A percentile compares a stretch with the other conserved stretches of the same genome.
These are phyloP conservation scores for Neomorphus geoffroyi DNA, from an alignment of 2,797 vertebrate species.

Conservation along the genomic window DNA sequence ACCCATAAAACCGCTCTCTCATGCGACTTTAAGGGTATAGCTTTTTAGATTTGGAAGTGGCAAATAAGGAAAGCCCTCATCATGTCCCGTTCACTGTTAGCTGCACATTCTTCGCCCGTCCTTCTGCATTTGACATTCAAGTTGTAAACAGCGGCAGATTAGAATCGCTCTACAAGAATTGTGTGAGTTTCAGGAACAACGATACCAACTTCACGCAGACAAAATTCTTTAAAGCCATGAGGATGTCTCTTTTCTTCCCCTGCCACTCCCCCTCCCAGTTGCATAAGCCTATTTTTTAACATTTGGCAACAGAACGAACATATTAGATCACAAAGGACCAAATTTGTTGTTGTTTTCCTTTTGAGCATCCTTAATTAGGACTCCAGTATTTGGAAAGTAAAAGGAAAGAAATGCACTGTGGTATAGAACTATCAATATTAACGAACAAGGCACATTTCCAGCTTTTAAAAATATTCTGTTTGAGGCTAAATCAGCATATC, in stretches of 20 bases:
- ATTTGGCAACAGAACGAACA: neutral
- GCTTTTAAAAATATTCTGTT: slow-evolving; percentile 45
- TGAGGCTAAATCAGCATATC: slow-evolving; percentile 31
- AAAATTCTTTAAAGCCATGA: neutral
- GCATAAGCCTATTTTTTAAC: slow-evolving; percentile 46
- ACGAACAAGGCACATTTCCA: neutral
- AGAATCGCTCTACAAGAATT: neutral
- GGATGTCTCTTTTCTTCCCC: neutral
- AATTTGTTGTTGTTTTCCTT: slow-evolving; percentile 36
- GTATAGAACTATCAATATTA: slow-evolving; percentile 14
- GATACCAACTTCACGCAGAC: neutral
- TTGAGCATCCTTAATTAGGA: slow-evolving; percentile 34
- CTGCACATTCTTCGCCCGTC: neutral
- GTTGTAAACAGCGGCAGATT: neutral
- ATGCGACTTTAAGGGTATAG: neutral
- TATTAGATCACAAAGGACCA: slow-evolving; percentile 35
- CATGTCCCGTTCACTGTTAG: neutral
- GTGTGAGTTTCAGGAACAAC: neutral
- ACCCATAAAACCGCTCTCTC: neutral
- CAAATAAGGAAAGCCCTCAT: neutral
- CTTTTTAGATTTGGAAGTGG: neutral
- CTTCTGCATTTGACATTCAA: neutral
- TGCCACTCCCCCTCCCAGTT: neutral
- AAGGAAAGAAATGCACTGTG: slow-evolving; percentile 7
- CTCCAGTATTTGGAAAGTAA: neutral